Base-by-base conservation (phyloP, 2,113 vertebrate species). In the Corynorhinus townsendii region DNA sequence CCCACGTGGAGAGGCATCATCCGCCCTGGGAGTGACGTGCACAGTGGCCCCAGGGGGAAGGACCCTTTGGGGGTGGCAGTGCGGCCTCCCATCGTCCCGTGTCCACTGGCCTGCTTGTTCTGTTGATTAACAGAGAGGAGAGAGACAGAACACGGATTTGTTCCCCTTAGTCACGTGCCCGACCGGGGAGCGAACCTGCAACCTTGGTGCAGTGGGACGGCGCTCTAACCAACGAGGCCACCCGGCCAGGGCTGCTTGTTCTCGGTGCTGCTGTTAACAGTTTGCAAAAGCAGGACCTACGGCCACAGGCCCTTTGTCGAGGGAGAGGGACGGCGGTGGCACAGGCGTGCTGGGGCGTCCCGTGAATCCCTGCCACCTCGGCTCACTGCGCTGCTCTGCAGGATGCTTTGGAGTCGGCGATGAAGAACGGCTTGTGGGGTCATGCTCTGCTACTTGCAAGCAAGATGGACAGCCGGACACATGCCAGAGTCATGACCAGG, bases 401-500 rank as follows among this genome's bases (percentile, higher is more conserved):
- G 99, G 99, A 99, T 91, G 99, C 99, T 5, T 95, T 99, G 54
- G 99, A 99, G 97, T 99, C 99, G 33, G 99, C 99, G 1, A 99
- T 99, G 99, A 99, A 99, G 93, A 99, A 98, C 1, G 99, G 99
- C 2, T 98, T 99, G 15, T 99, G 99, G 99, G 99, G 99, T 30
- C 99, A 99, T 0, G 99, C 99, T 7, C 97, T 99, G 89, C 97
- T 99, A 1, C 98, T 99, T 40, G 99, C 99, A 80, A 99, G 99
- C 97, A 99, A 99, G 98, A 99, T 99, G 99, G 99, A 99, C 98
- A 99, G 98, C 98, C 98, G 99, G 95, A 99, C 99, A 0, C 99
- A 99, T 0, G 99, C 99, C 8, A 97, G 99, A 35, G 99, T 99
- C 84, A 99, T 99, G 99, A 99, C 99, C 84, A 99, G 99, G 99